Conservation (phyloP, 2,113 vertebrate species). For the Clarias magur region DNA sequence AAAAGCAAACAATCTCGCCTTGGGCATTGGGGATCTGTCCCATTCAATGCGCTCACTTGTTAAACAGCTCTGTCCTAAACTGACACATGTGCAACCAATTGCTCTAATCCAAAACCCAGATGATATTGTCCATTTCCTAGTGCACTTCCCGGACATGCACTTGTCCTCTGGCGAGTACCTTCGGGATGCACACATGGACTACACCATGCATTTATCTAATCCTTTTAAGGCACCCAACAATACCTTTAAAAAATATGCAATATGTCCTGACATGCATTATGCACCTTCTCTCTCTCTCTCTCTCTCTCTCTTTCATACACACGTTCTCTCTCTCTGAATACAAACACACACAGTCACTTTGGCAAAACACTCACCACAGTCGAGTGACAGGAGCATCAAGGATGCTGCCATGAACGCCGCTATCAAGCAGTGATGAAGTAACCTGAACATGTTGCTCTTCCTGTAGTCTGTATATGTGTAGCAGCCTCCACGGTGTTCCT, state of each 20-base stretch:
- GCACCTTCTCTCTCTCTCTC: background rate
- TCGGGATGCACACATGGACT: background rate
- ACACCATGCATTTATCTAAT: background rate
- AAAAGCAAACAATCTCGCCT: background rate
- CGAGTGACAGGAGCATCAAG: slow-evolving; percentile 49
- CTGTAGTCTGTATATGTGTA: slow-evolving; percentile 31
- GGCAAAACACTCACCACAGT: slow-evolving; percentile 53
- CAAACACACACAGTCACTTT: background rate
- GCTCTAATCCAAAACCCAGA: background rate
- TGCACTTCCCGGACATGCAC: background rate
- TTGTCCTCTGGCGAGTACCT: background rate
- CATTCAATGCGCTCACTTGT: background rate
- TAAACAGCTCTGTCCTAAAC: slow-evolving; percentile 15
- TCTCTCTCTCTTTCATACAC: background rate
- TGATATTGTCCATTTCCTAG: background rate
- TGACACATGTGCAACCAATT: slow-evolving; percentile 30
- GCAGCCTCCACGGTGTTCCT: slow-evolving; percentile 48
- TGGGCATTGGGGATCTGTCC: background rate
- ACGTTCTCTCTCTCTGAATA: background rate
- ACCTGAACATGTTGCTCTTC: slow-evolving; percentile 52
- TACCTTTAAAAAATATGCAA: background rate
- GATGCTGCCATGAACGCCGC: slow-evolving; percentile 47
- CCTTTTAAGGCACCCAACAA: background rate
- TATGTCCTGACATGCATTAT: background rate
- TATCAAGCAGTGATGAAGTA: slow-evolving; percentile 47